A percentile compares a stretch with the other conserved stretches of the same genome.
phyloP scores from a whole-genome alignment of 2,113 vertebrate genomes.

The Archilochus colubris region DNA sequence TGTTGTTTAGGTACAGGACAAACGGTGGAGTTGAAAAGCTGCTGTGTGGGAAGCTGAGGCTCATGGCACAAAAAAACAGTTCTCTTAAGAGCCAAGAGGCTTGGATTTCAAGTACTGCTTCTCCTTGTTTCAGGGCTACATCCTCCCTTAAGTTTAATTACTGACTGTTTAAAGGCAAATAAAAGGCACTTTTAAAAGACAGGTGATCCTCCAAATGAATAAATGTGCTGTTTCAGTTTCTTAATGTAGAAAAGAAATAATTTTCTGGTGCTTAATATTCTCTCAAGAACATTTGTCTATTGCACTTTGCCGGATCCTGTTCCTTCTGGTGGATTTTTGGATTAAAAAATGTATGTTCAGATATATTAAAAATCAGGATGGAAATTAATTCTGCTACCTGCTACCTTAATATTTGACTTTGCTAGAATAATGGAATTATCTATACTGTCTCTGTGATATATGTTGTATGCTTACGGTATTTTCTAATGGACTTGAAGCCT shows the following conservation, averaged over 20 bases:
- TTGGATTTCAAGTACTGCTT: slow-evolving; percentile 61
- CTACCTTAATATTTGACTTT: neutral
- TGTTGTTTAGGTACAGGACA: neutral
- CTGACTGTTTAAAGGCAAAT: slow-evolving; percentile 2
- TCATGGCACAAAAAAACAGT: neutral
- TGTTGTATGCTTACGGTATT: neutral
- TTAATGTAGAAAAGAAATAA: neutral
- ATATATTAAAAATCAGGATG: neutral
- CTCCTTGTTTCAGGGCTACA: slow-evolving; percentile 61
- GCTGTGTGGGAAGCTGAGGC: neutral
- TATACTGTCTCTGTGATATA: neutral
- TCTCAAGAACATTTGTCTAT: neutral
- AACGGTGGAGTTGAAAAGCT: neutral
- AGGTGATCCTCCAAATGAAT: slow-evolving; percentile 56
- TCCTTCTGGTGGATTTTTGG: neutral
- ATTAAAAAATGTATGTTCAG: neutral
- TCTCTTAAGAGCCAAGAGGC: neutral
- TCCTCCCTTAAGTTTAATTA: slow-evolving; percentile 61
- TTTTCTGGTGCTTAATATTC: neutral
- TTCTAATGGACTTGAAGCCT: neutral
- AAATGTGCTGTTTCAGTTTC: neutral
- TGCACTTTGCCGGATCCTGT: neutral
- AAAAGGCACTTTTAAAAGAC: slow-evolving; percentile 37
- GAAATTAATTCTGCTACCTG: neutral
- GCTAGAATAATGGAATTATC: neutral